phyloP scores from a whole-genome alignment of 2,113 vertebrate genomes.

The Zosterops japonicus region DNA sequence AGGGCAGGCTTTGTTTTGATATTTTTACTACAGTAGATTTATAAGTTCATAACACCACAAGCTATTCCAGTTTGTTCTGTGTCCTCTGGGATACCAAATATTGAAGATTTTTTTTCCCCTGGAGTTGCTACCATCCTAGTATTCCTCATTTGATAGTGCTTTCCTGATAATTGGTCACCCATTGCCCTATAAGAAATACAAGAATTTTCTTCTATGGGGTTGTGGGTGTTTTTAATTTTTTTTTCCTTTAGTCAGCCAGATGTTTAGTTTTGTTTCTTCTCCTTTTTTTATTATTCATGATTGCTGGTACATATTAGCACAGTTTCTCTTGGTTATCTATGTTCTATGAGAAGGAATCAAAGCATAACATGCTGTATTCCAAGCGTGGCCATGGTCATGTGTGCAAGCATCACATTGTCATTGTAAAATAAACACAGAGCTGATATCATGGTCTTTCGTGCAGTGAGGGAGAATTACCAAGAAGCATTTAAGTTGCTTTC shows the following conservation, averaged over 20 bases:
- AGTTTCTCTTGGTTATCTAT: not conserved
- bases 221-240: not conserved
- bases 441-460: not conserved
- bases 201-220: not conserved
- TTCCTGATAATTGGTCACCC: not conserved
- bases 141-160: not conserved
- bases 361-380: not conserved
- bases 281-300: not conserved
- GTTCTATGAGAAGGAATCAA: not conserved
- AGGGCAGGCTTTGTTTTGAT: not conserved
- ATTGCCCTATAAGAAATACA: not conserved
- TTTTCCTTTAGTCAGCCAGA: not conserved
- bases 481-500: not conserved
- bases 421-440: not conserved
- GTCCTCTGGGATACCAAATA: not conserved
- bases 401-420: not conserved
- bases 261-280: not conserved
- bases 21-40: constrained; percentile 17
- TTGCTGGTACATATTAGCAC: not conserved
- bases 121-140: not conserved
- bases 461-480: not conserved
- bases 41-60: not conserved
- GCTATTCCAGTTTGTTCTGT: not conserved
- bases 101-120: not conserved
- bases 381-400: not conserved